These are phyloP conservation scores for Pseudochirops corinnae DNA, from an alignment of 2,797 vertebrate species.

Conservation along the genomic window DNA sequence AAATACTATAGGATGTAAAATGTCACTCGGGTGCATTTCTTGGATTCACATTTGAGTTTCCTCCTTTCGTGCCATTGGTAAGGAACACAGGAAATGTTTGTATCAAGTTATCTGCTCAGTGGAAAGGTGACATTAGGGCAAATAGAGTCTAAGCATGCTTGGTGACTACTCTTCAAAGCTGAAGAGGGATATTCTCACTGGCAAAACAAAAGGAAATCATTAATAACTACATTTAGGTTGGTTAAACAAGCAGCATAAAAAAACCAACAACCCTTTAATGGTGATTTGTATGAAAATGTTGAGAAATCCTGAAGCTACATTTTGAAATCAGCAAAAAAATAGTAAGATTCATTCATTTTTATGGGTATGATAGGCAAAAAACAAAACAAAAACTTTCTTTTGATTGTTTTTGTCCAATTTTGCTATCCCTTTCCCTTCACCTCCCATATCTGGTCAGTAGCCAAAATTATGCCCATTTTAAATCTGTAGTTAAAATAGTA, in stretches of 20 bases:
- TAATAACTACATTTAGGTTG: background rate
- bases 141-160: background rate
- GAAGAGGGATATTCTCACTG: background rate
- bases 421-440: background rate
- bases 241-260: background rate
- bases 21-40: background rate
- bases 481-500: background rate
- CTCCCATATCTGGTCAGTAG: background rate
- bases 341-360: background rate
- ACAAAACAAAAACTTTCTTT: background rate
- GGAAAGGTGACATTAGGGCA: background rate
- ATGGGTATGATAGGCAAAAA: background rate
- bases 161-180: background rate
- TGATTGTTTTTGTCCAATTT: background rate
- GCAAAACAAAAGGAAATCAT: background rate
- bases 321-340: background rate
- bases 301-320: background rate
- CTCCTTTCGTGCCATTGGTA: background rate
- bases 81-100: background rate
- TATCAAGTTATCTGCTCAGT: background rate
- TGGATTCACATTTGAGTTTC: background rate
- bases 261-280: background rate
- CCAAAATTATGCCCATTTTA: background rate
- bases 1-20: background rate
- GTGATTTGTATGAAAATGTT: background rate